Percentiles rank a stretch among this genome's conserved stretches.
phyloP scores from a whole-genome alignment of 2,888 invertebrate genomes.

The Aromia moschata region DNA sequence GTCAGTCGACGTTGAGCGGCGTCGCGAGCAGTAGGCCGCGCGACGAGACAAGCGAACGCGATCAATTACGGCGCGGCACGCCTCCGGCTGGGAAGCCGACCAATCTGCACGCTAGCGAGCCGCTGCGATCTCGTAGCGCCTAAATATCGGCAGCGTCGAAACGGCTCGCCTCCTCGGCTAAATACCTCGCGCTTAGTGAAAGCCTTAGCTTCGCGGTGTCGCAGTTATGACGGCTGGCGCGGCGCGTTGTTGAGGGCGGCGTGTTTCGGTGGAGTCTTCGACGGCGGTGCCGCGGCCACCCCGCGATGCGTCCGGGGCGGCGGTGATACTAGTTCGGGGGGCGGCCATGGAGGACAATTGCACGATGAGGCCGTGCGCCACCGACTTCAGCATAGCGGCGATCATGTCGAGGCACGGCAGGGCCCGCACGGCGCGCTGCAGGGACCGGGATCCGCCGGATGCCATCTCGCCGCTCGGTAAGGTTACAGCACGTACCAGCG shows the following conservation, averaged over 20 bases:
- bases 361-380: slow-evolving; percentile 82
- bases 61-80: slow-evolving; percentile 70
- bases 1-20: slow-evolving; percentile 67
- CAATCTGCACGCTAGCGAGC: slow-evolving; percentile 64
- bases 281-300: slow-evolving; percentile 48
- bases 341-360: slow-evolving; percentile 72
- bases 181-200: slow-evolving; percentile 38
- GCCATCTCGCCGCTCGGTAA: slow-evolving; percentile 61
- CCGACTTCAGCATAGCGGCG: slow-evolving; percentile 95
- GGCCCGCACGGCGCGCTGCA: slow-evolving; percentile 70
- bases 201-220: slow-evolving; percentile 19
- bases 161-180: slow-evolving; percentile 60
- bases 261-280: slow-evolving; percentile 21
- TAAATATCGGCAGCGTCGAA: slow-evolving; percentile 64
- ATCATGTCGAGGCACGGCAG: slow-evolving; percentile 85
- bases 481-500: too few species aligned
- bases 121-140: slow-evolving; percentile 62
- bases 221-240: slow-evolving; percentile 1
- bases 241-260: slow-evolving; percentile 1
- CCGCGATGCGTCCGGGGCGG: slow-evolving; percentile 44
- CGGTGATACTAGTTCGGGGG: slow-evolving; percentile 41
- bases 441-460: slow-evolving; percentile 58
- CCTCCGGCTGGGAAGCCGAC: slow-evolving; percentile 64
- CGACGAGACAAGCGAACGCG: slow-evolving; percentile 45
- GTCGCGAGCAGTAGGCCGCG: slow-evolving; percentile 49